A percentile compares a stretch with the other conserved stretches of the same genome.
Conservation (phyloP, 2,888 invertebrate genomes). For the Metellina segmentata region DNA sequence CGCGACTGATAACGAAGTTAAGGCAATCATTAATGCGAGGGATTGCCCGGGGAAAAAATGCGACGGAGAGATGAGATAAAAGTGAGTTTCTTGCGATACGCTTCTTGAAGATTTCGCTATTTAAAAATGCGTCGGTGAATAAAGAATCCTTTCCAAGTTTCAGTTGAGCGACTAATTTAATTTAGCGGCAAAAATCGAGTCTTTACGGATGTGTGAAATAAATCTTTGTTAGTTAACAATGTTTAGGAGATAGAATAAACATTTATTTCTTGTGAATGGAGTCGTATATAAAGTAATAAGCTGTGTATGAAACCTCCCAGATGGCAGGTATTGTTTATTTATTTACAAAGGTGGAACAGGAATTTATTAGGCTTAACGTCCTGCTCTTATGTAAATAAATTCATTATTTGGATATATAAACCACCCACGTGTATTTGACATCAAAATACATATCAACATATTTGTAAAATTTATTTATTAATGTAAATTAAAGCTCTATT, state of each 20-base stretch:
- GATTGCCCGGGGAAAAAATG: not conserved
- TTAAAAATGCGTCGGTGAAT: conserved; percentile 26
- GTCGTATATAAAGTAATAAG: too few relatives aligned
- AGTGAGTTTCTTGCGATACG: conserved; percentile 1
- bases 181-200: not conserved
- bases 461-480: too few relatives aligned
- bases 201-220: not conserved
- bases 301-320: too few relatives aligned
- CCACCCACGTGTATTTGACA: too few relatives aligned
- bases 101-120: not conserved
- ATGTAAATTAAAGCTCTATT: too few relatives aligned
- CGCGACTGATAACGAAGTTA: conserved; percentile 31
- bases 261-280: not conserved
- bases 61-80: not conserved
- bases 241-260: not conserved
- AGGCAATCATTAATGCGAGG: not conserved
- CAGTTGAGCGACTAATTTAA: conserved; percentile 38
- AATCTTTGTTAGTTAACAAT: conserved; percentile 5
- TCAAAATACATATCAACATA: too few relatives aligned
- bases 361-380: too few relatives aligned
- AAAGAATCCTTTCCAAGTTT: not conserved
- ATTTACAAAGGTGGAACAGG: too few relatives aligned
- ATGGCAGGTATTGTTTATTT: too few relatives aligned
- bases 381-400: too few relatives aligned
- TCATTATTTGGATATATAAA: too few relatives aligned